phyloP scores from a whole-genome alignment of 2,113 vertebrate species.

The Eonycteris spelaea region DNA sequence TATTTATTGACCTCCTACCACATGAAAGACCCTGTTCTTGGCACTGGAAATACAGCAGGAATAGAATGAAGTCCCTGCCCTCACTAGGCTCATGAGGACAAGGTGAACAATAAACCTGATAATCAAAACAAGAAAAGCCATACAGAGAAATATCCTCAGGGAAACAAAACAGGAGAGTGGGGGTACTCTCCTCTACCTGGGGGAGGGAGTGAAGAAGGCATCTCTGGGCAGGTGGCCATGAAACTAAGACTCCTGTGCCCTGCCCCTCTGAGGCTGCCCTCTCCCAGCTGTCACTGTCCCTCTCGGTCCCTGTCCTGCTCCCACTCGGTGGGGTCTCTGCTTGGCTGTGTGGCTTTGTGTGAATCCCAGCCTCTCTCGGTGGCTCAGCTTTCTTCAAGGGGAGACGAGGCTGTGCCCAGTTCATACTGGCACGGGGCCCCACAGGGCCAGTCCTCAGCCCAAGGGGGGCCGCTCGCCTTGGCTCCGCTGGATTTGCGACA shows the following conservation, averaged over 20 bases:
- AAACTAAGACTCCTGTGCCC: not conserved
- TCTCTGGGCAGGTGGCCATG: not conserved
- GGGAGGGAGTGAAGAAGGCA: fast-evolving
- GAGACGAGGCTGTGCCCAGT: not conserved
- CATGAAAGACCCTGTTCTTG: not conserved
- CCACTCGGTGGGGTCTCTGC: fast-evolving
- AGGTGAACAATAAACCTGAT: not conserved
- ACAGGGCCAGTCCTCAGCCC: not conserved
- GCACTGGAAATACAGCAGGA: not conserved
- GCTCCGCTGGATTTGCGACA: not conserved
- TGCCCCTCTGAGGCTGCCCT: not conserved
- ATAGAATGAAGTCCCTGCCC: not conserved
- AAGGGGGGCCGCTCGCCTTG: not conserved
- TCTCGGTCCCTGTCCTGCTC: not conserved
- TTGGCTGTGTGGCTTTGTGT: not conserved
- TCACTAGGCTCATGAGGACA: not conserved
- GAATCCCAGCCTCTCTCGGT: not conserved
- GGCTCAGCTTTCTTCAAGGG: not conserved
- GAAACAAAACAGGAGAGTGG: not conserved
- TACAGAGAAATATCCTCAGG: not conserved
- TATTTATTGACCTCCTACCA: not conserved
- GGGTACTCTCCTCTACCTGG: not conserved
- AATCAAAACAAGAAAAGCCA: not conserved
- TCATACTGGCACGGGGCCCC: fast-evolving
- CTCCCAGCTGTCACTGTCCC: not conserved